Percentiles rank a stretch among this genome's conserved stretches.
phyloP scores from a whole-genome alignment of 2,797 vertebrate genomes.

The Erpetoichthys calabaricus region DNA sequence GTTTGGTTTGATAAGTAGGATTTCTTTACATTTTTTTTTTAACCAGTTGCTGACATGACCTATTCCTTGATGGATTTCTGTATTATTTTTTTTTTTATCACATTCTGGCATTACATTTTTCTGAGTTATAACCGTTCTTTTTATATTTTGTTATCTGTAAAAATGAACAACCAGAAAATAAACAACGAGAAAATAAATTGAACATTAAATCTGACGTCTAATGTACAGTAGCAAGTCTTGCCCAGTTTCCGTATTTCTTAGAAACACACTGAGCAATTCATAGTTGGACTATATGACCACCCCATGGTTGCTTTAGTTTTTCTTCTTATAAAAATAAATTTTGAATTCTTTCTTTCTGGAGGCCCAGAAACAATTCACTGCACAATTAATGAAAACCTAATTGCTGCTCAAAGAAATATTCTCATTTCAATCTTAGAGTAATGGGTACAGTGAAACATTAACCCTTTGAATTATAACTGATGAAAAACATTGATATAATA shows the following conservation, averaged over 20 bases:
- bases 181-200: not conserved
- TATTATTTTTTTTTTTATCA: conserved; percentile 51
- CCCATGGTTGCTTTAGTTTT: too few species aligned
- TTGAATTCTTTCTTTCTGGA: too few species aligned
- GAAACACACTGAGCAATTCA: too few species aligned
- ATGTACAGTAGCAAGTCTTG: not conserved
- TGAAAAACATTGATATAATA: too few species aligned
- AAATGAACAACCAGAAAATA: conserved; percentile 28
- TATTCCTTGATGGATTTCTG: conserved; percentile 65
- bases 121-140: not conserved
- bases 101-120: not conserved
- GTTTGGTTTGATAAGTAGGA: conserved; percentile 54
- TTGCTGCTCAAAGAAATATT: too few species aligned
- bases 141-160: not conserved
- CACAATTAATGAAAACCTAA: too few species aligned
- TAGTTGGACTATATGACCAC: too few species aligned
- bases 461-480: too few species aligned
- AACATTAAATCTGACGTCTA: not conserved
- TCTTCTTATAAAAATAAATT: too few species aligned
- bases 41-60: conserved; percentile 65
- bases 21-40: conserved; percentile 47
- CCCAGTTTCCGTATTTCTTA: not conserved
- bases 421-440: too few species aligned
- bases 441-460: too few species aligned
- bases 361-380: too few species aligned